Conservation (phyloP, 2,888 invertebrate genomes). For the Thereva unica region DNA sequence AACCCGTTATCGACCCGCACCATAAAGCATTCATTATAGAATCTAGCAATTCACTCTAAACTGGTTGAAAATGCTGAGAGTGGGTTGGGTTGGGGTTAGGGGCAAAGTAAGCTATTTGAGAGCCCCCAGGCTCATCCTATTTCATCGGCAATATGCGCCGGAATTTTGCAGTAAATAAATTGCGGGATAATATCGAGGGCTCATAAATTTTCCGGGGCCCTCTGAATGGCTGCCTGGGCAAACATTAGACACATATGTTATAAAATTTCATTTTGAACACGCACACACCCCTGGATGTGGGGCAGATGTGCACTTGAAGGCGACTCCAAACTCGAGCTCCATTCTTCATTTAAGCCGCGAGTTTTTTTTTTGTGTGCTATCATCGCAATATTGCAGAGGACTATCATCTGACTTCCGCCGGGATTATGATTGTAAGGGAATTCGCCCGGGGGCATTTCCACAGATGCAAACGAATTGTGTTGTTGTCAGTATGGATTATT, state of each 20-base stretch:
- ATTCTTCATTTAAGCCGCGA: conserved; percentile 2
- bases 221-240: conserved; percentile 18
- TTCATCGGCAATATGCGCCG: conserved; percentile 38
- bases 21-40: conserved; percentile 26
- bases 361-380: conserved; percentile 15
- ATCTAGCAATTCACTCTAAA: conserved; percentile 14
- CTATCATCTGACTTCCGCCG: too few species aligned
- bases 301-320: conserved; percentile 19
- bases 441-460: too few species aligned
- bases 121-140: conserved; percentile 19
- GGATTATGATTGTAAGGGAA: too few species aligned
- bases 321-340: neutral
- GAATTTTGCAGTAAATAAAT: conserved; percentile 40
- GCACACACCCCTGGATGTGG: neutral
- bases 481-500: too few species aligned
- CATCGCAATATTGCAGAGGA: conserved; percentile 10
- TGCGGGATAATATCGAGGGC: conserved; percentile 37
- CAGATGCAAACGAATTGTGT: too few species aligned
- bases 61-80: too few species aligned
- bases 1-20: conserved; percentile 19
- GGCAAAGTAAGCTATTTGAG: neutral
- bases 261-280: conserved; percentile 26
- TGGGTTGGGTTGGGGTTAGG: too few species aligned
- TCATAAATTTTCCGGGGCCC: conserved; percentile 36
- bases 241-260: conserved; percentile 34